Evolutionary conservation across 2,797 vertebrate species (phyloP), one percentile per base, ranked within the genome.

Genomic region (Mionectes olivaceus): DNA sequence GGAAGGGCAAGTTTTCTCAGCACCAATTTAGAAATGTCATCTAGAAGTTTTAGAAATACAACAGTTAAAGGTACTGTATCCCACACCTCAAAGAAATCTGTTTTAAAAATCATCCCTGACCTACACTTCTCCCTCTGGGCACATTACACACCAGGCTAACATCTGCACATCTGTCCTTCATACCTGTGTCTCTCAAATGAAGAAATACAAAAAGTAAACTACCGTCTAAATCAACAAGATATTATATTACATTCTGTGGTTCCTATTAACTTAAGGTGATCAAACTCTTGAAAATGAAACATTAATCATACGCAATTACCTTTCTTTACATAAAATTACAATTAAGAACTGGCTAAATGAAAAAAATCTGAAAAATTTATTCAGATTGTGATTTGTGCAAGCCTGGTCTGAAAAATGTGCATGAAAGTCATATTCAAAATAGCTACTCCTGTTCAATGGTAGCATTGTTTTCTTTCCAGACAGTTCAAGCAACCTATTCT

Each of bases 11-110:
- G 78, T 94, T 95, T 97, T 97, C 95, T 97, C 96, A 95, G 88
- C 95, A 96, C 95, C 94, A 80, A 91, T 95, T 97, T 95, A 96
- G 83, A 96, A 87, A 90, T 79, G 87, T 90, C 90, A 94, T 30
- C 21, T 79, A 91, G 73, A 89, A 76, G 56, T 79, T 88, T 87
- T 80, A 96, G 78, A 83, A 81, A 89, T 80, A 88, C 73, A 96
- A 90, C 22, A 64, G 83, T 91, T 88, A 76, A 93, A 94, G 78
- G 67, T 83, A 87, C 24, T 68, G 30, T 47, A 93, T 77, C 85
- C 67, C 71, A 93, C 32, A 77, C 47, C 74, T 90, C 65, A 79
- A 93, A 93, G 53, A 89, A 80, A 88, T 74, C 53, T 67, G 70
- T 78, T 95, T 93, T 76, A 86, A 94, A 95, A 97, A 69, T 87